Base-by-base conservation (phyloP, 2,797 vertebrate genomes). In the Loris lydekkerianus region DNA sequence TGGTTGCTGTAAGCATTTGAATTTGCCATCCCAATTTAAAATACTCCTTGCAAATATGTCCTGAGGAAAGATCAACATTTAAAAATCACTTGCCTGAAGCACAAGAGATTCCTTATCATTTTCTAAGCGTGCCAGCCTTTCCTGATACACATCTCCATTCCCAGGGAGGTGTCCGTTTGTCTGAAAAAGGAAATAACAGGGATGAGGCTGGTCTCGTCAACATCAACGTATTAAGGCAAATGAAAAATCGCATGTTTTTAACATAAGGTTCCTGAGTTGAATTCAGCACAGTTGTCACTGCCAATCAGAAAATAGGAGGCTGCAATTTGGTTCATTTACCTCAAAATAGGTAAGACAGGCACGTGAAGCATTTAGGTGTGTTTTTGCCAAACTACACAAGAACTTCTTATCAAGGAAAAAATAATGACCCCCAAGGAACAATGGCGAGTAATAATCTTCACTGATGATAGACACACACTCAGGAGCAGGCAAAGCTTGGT, bases 81-180 rank as follows among this genome's bases (percentile, higher is more conserved):
- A 61, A 88, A 95, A 89, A 84, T 8, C 75, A 98, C 98, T 96
- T 98, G 99, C 99, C 99, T 99, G 99, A 97, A 99, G 99, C 97
- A 99, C 99, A 58, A 99, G 99, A 75, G 99, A 99, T 97, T 99
- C 99, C 97, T 99, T 99, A 98, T 99, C 99, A 77, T 98, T 99
- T 98, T 99, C 99, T 95, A 99, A 97, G 77, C 99, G 98, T 61
- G 99, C 98, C 58, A 99, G 98, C 92, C 99, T 98, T 97, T 99
- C 99, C 97, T 99, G 99, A 98, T 99, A 99, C 76, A 99, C 98
- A 98, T 99, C 99, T 94, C 99, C 99, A 4, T 98, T 98, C 86
- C 99, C 98, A 91, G 99, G 98, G 92, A 99, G 98, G 97, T 99
- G 99, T 21, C 99, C 99, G 56, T 99, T 99, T 77, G 99, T 99